Percentiles rank a stretch among this genome's conserved stretches.
phyloP scores from a whole-genome alignment of 2,888 invertebrate species.

The Cetonia aurata region DNA sequence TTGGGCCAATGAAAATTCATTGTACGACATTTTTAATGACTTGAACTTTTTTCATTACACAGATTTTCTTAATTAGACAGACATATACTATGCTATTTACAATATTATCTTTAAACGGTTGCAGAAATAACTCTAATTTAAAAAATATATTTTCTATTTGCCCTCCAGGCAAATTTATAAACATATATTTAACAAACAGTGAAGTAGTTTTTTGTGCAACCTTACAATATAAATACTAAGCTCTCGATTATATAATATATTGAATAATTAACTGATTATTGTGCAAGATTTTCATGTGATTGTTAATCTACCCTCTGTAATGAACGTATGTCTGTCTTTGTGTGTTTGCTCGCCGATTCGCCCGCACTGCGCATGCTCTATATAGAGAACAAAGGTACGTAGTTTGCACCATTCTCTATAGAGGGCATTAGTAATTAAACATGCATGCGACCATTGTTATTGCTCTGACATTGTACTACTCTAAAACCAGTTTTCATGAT shows the following conservation, averaged over 20 bases:
- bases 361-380: slow-evolving; percentile 64
- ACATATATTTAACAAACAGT: no score
- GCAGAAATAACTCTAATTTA: no score
- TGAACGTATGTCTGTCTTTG: slow-evolving; percentile 61
- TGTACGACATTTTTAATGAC: neutral
- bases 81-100: neutral
- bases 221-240: no score
- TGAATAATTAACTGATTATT: no score
- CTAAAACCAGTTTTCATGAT: neutral
- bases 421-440: slow-evolving; percentile 50
- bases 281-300: slow-evolving; percentile 39
- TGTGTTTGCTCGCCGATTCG: slow-evolving; percentile 62
- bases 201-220: no score
- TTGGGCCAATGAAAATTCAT: neutral
- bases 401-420: slow-evolving; percentile 59
- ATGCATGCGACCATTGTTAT: slow-evolving; percentile 41
- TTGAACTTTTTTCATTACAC: neutral
- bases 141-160: no score
- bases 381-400: slow-evolving; percentile 68
- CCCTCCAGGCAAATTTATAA: no score
- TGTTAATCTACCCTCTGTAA: slow-evolving; percentile 45
- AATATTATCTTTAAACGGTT: no score
- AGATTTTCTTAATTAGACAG: slow-evolving; percentile 9
- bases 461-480: neutral
- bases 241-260: no score